Percentiles rank a stretch among this genome's conserved stretches.
These are phyloP conservation scores for Mungos mungo DNA, from an alignment of 2,113 vertebrate genomes.

Conservation along the genomic window DNA sequence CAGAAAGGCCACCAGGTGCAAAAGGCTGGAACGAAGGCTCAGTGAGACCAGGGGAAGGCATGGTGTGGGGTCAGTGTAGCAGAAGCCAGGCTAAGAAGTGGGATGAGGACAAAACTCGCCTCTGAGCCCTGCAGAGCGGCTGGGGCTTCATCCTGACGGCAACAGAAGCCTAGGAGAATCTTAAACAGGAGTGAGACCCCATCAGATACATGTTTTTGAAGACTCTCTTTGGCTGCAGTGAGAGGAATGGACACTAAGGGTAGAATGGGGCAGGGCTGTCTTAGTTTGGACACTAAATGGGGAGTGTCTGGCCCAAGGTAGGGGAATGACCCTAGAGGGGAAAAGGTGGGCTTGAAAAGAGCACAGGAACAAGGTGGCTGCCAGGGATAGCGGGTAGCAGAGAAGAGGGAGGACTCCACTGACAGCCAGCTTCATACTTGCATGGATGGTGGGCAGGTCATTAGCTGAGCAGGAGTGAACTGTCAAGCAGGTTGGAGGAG, in stretches of 20 bases:
- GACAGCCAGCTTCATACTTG: not conserved
- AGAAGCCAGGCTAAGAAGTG: not conserved
- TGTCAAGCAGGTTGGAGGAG: fast-evolving
- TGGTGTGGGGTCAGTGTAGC: fast-evolving
- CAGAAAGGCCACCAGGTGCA: not conserved
- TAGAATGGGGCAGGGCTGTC: not conserved
- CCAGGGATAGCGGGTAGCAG: not conserved
- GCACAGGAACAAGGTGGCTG: not conserved
- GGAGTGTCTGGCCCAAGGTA: not conserved
- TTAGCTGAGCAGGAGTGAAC: not conserved
- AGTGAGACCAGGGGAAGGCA: not conserved
- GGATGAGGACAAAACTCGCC: not conserved
- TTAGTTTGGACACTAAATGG: not conserved
- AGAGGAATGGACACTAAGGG: not conserved
- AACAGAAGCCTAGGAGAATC: not conserved
- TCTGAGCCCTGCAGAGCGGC: not conserved
- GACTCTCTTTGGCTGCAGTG: not conserved
- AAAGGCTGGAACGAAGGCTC: not conserved
- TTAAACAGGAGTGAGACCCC: too few relatives aligned
- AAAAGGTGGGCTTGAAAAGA: not conserved
- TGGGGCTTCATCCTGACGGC: not conserved
- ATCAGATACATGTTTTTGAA: not conserved
- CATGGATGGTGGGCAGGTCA: not conserved
- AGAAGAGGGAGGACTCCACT: not conserved
- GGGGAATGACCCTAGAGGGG: not conserved